Conservation (phyloP, 1,140 invertebrate genomes). For the Trissolcus basalis region DNA sequence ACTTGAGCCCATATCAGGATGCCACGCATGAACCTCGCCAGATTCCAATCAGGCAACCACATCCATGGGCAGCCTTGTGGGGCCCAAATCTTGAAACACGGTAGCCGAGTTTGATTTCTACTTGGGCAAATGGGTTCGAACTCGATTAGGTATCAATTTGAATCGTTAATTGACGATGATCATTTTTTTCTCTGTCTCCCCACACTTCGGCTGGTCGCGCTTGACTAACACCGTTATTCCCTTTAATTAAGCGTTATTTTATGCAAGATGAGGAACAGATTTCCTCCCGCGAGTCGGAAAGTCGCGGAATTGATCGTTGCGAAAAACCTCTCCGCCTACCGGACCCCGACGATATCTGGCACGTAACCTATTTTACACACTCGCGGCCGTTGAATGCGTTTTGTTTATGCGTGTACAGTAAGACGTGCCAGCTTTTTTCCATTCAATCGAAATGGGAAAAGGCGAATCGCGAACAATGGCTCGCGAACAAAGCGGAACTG, state of each 20-base stretch:
- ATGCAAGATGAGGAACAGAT: constrained; percentile 31
- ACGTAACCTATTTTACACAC: constrained; percentile 33
- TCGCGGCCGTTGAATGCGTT: constrained; percentile 11
- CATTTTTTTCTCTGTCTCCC: constrained; percentile 3
- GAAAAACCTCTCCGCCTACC: constrained; percentile 37
- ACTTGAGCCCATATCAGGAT: too few species aligned
- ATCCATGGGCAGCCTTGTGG: too few species aligned
- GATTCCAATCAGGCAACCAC: too few species aligned
- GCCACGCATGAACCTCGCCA: too few species aligned
- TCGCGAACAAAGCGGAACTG: constrained; percentile 14
- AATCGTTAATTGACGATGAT: constrained; percentile 24
- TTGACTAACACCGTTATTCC: constrained; percentile 23
- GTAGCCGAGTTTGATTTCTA: too few species aligned
- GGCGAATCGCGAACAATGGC: constrained; percentile 33
- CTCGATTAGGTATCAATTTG: constrained; percentile 40
- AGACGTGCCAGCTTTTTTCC: constrained; percentile 20
- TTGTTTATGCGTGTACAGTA: constrained; percentile 42
- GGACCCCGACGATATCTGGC: constrained; percentile 19
- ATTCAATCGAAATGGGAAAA: constrained; percentile 3
- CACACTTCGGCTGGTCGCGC: constrained; percentile 6
- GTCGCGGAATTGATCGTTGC: constrained; percentile 6
- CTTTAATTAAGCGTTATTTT: constrained; percentile 36
- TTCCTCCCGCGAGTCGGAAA: constrained; percentile 29
- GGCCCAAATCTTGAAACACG: too few species aligned
- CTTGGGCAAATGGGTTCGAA: constrained; percentile 28